A percentile compares a stretch with the other conserved stretches of the same genome.
These are phyloP conservation scores for Notolepis coatsorum DNA, from an alignment of 2,797 vertebrate species.

Conservation along the genomic window DNA sequence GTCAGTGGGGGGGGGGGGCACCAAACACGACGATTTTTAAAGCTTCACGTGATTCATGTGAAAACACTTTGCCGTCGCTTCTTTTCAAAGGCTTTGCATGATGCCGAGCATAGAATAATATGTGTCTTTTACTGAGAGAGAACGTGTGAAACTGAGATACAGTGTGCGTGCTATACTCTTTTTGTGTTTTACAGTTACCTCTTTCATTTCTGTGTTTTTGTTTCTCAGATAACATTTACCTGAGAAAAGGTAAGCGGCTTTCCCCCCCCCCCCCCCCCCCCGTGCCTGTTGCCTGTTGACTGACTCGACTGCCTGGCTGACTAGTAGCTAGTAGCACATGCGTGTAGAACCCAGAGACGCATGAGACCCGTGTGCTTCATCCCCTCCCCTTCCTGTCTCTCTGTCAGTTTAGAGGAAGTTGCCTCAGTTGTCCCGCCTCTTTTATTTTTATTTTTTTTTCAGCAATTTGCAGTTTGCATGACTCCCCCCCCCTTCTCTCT, in stretches of 20 bases:
- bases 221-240: conserved; percentile 87
- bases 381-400: conserved; percentile 30
- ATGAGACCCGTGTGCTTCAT: conserved; percentile 52
- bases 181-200: conserved; percentile 69
- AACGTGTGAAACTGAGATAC: background rate
- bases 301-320: conserved; percentile 50
- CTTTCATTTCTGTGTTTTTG: conserved; percentile 75
- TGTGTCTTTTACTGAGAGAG: background rate
- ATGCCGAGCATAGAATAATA: conserved; percentile 7
- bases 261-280: conserved; percentile 49
- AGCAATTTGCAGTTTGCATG: background rate
- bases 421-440: conserved; percentile 40
- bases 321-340: conserved; percentile 46
- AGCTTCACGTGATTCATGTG: no score
- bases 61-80: background rate
- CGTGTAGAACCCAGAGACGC: conserved; percentile 51
- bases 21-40: no score
- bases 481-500: conserved; percentile 2
- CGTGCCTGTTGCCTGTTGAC: no score
- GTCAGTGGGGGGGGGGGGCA: no score
- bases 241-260: conserved; percentile 84
- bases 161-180: conserved; percentile 26
- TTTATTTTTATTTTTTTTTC: background rate
- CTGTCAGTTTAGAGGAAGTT: conserved; percentile 49
- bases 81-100: conserved; percentile 52